These are phyloP conservation scores for Ferrisia virgata DNA, from an alignment of 2,888 invertebrate genomes.

Conservation along the genomic window DNA sequence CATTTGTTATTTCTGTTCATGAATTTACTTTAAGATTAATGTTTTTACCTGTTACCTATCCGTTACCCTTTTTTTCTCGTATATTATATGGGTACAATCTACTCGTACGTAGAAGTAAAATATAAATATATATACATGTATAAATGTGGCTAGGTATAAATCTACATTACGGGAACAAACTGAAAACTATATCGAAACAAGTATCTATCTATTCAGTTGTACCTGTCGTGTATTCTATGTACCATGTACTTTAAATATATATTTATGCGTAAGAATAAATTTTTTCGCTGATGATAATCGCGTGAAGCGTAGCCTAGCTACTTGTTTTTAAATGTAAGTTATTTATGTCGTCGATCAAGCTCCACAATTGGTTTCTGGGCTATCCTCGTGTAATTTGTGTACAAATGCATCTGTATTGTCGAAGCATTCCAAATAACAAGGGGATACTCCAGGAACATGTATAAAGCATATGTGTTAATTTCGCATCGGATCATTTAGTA, in stretches of 20 bases:
- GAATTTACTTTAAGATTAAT: background rate
- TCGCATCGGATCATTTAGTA: background rate
- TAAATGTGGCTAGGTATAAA: background rate
- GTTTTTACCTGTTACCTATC: background rate
- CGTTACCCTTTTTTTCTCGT: background rate
- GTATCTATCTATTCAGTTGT: background rate
- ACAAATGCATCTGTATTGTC: slow-evolving; percentile 9
- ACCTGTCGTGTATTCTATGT: background rate
- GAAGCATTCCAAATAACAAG: slow-evolving; percentile 19
- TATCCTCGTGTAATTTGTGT: slow-evolving; percentile 22
- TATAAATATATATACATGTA: too few relatives aligned
- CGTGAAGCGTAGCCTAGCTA: too few relatives aligned
- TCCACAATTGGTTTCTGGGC: background rate
- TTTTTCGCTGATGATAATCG: background rate
- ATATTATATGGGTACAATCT: background rate
- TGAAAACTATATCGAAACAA: background rate
- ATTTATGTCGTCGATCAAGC: background rate
- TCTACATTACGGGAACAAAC: background rate
- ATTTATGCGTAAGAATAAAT: too few relatives aligned
- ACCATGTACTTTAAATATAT: background rate
- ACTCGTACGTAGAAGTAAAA: too few relatives aligned
- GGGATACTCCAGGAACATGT: background rate
- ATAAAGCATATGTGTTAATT: background rate
- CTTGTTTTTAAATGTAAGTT: background rate
- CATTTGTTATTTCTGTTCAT: background rate